phyloP scores from a whole-genome alignment of 2,113 vertebrate genomes.

The Ceratotherium simum region DNA sequence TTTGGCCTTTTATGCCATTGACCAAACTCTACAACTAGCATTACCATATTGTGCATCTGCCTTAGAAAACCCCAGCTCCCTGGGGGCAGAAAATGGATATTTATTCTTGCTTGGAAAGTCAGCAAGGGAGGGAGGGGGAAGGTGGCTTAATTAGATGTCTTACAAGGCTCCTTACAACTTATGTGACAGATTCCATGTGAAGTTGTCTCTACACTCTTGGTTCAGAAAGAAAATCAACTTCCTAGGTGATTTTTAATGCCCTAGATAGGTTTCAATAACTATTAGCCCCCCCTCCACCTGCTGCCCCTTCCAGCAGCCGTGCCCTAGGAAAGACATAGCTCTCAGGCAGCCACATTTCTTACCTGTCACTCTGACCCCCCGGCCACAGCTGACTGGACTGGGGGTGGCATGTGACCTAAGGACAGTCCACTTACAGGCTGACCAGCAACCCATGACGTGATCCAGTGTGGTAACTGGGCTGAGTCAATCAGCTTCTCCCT shows the following conservation, averaged over 20 bases:
- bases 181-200: neutral
- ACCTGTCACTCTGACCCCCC: neutral
- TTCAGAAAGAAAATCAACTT: neutral
- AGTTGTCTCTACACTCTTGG: neutral
- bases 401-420: neutral
- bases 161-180: neutral
- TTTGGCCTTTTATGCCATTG: neutral
- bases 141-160: neutral
- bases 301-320: neutral
- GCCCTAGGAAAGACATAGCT: neutral
- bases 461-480: neutral
- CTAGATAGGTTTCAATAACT: neutral
- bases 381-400: rapidly evolving
- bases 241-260: neutral
- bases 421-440: neutral
- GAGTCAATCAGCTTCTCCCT: neutral
- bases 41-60: neutral
- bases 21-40: neutral
- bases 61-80: neutral
- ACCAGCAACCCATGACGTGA: rapidly evolving
- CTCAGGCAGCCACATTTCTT: neutral
- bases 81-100: neutral
- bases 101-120: neutral
- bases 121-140: neutral
- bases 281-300: neutral